Evolutionary conservation across 2,113 vertebrate genomes (phyloP).

Genomic region (Phalacrocorax carbo): DNA sequence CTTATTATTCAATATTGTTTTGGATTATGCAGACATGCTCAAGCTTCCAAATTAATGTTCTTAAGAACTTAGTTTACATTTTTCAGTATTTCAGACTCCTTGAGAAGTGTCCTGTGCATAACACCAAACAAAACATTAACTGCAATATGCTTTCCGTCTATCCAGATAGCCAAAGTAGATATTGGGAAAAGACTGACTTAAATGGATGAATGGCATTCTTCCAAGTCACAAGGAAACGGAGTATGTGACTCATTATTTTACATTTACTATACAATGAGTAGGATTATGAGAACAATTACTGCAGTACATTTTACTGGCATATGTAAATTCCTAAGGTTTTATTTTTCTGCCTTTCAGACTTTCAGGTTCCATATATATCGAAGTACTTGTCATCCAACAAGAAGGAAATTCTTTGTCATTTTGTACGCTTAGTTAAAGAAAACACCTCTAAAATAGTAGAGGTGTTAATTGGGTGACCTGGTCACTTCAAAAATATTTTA

Average conservation of each 20-base stretch:
- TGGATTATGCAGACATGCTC: background rate
- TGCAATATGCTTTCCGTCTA: background rate
- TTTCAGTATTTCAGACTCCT: background rate
- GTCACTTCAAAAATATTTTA: background rate
- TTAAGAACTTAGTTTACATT: background rate
- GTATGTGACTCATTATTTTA: background rate
- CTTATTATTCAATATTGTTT: background rate
- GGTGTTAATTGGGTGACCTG: background rate
- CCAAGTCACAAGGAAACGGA: background rate
- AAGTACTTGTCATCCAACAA: background rate
- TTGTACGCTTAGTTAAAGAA: background rate
- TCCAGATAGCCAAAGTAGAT: background rate
- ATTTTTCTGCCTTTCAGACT: background rate
- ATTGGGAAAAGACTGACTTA: background rate
- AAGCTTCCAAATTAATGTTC: background rate
- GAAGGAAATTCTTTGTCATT: background rate
- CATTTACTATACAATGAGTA: background rate
- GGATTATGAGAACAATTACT: background rate
- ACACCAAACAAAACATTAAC: background rate
- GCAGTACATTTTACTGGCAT: background rate
- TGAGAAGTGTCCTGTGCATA: background rate
- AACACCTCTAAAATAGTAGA: background rate
- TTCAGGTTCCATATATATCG: background rate
- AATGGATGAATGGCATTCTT: background rate
- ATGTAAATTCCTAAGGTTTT: background rate